Evolutionary conservation across 2,888 invertebrate genomes (phyloP), one percentile per base, ranked within the genome.

Genomic region (Apamea monoglypha): DNA sequence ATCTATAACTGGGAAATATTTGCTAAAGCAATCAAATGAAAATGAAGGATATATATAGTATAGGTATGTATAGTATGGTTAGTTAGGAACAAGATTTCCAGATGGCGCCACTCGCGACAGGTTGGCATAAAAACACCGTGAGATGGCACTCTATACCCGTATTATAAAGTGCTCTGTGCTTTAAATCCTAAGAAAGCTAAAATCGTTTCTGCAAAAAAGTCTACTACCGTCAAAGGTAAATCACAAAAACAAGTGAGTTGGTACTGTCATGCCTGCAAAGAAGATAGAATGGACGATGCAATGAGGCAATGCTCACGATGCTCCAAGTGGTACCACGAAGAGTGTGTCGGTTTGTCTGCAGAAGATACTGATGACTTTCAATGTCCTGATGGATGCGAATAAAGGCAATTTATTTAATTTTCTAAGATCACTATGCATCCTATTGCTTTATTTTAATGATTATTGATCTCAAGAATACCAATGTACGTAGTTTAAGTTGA

Each of bases 311-410:
- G 76, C 53, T 69, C 18, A 1, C 32, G 8, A 68, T 81, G 74
- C 67, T n/a, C 29, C 18, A 84, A 80, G 56, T 82, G 84, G 82
- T 78, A 82, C 16, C 80, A 82, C n/a, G 81, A 84, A 59, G 70
- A 82, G 32, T 80, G 78, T 66, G 81, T 82, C 47, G 81, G 80
- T 59, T 63, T 80, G 44, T 6, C 78, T 1, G 72, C 5, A 56
- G 80, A 80, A n/a, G 81, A 81, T 59, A 56, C 32, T 69, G 80
- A 81, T 79, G 71, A 77, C 32, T 83, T 78, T 66, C n/a, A 71
- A 21, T 79, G 78, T 64, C 78, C 74, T 69, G 76, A 67, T 83
- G 53, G 78, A 21, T 74, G 69, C 63, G n/a, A 79, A 50, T 21
- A 32, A 66, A 44, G 44, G 44, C 44, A 44, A 12, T 44, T 44